These are phyloP conservation scores for Thunnus thynnus DNA, from an alignment of 2,113 vertebrate genomes.

Conservation along the genomic window DNA sequence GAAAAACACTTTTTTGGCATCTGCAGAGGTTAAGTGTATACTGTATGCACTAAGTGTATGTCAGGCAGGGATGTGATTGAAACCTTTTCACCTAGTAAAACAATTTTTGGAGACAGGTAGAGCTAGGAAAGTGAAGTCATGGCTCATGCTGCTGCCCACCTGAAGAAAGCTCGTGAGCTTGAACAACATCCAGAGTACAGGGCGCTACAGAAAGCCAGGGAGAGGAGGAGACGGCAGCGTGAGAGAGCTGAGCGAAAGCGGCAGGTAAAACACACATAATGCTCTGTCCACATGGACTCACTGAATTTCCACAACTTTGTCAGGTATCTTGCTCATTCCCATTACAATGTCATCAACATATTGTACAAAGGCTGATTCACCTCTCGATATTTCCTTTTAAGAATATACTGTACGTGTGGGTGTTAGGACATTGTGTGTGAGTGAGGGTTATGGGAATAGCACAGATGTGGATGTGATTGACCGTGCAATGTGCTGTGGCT, in stretches of 20 bases:
- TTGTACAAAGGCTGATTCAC: too few relatives aligned
- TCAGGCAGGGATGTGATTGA: too few relatives aligned
- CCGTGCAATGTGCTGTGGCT: background rate
- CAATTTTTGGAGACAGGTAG: background rate
- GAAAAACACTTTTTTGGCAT: background rate
- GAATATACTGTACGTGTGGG: background rate
- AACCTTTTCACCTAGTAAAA: background rate
- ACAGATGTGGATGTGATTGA: slow-evolving; percentile 19
- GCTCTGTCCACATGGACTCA: background rate
- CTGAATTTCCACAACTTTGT: background rate
- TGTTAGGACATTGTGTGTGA: slow-evolving; percentile 4
- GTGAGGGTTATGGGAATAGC: background rate
- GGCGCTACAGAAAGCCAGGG: slow-evolving; percentile 89
- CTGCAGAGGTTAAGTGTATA: background rate
- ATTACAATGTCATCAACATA: background rate
- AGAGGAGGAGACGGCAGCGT: slow-evolving; percentile 89
- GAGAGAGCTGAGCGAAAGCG: slow-evolving; percentile 91
- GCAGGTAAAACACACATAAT: slow-evolving; percentile 85
- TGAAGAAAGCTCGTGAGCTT: slow-evolving; percentile 96
- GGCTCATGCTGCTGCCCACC: slow-evolving; percentile 95
- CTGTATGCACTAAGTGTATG: background rate
- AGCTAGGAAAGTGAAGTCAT: slow-evolving; percentile 73
- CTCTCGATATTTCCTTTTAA: background rate
- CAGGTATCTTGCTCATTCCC: background rate
- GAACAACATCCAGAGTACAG: slow-evolving; percentile 84